A percentile compares a stretch with the other conserved stretches of the same genome.
These are phyloP conservation scores for Trichogramma dendrolimi DNA, from an alignment of 2,888 invertebrate genomes.

Conservation along the genomic window DNA sequence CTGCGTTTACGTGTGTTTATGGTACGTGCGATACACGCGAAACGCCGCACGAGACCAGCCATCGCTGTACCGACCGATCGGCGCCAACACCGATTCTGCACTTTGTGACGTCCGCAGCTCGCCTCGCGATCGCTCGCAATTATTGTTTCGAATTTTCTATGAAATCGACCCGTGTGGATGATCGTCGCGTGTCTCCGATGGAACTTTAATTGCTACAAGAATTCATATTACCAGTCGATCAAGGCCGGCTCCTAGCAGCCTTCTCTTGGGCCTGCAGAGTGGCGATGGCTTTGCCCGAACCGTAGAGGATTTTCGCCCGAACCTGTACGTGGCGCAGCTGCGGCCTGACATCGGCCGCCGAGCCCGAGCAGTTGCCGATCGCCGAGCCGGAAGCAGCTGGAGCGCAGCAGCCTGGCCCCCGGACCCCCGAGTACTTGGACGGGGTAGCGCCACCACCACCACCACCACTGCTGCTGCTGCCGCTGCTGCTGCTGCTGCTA, in stretches of 20 bases:
- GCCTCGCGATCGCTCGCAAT: too few relatives aligned
- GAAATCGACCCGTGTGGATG: too few relatives aligned
- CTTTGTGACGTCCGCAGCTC: too few relatives aligned
- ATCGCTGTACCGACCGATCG: too few relatives aligned
- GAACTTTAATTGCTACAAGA: too few relatives aligned
- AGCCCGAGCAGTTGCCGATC: slow-evolving; percentile 4
- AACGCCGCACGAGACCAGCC: too few relatives aligned
- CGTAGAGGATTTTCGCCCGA: slow-evolving; percentile 47
- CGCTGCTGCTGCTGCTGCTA: slow-evolving; percentile 33
- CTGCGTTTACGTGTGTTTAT: too few relatives aligned
- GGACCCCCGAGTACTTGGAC: neutral
- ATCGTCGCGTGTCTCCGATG: too few relatives aligned
- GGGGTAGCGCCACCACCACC: neutral
- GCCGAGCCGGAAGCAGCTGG: slow-evolving; percentile 7
- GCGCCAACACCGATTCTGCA: too few relatives aligned
- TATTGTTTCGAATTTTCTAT: too few relatives aligned
- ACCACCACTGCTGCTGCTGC: neutral
- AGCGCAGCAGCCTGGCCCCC: slow-evolving; percentile 19
- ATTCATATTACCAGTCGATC: too few relatives aligned
- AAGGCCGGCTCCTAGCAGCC: slow-evolving; percentile 41
- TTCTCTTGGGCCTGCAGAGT: slow-evolving; percentile 46
- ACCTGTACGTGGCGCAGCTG: slow-evolving; percentile 41
- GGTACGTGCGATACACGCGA: too few relatives aligned
- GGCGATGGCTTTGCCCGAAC: slow-evolving; percentile 46
- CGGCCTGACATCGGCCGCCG: slow-evolving; percentile 15